Evolutionary conservation across 2,113 vertebrate genomes (phyloP), one percentile per base, ranked within the genome.

Genomic region (Trematomus loennbergii): DNA sequence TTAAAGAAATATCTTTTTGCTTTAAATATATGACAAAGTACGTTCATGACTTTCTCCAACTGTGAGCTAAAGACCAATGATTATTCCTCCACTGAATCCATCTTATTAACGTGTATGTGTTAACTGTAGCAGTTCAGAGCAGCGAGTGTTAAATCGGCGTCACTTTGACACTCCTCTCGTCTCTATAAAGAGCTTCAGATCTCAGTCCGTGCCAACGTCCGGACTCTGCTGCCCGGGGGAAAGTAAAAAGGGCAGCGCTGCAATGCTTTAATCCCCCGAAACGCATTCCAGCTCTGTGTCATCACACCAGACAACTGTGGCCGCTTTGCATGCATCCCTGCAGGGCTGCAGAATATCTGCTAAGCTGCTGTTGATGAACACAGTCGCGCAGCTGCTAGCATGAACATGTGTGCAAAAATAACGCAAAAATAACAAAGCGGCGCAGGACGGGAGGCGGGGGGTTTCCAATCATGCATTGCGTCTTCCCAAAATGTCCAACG

Each of bases 401-500:
- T 20, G 17, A 60, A 60, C 25, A 4, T 2, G 20, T 62, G 54
- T 54, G 54, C 43, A 70, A 55, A 67, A 59, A 67, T 63, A 54
- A 53, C 18, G 40, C 71, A 83, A 79, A 79, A 72, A 75, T 4
- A 25, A 53, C 60, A 75, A 25, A 53, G 81, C 43, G 22, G 62
- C 58, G 62, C 50, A 12, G 25, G 69, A 72, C 45, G 2, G 36
- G 2, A 17, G 61, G 84, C 65, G 15, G 76, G 85, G 91, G 89
- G 68, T 89, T 93, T 93, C 90, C 85, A 8, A 85, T 81, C 88
- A 50, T 65, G 77, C 83, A 78, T 52, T 62, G 76, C 82, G 72
- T 54, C 88, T 82, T 96, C 95, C 91, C 94, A 95, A 96, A 90
- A 96, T 96, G 93, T 95, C 94, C 86, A 72, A 40, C 84, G 96